These are phyloP conservation scores for Chiloscyllium plagiosum DNA, from an alignment of 2,113 vertebrate genomes.

Conservation along the genomic window DNA sequence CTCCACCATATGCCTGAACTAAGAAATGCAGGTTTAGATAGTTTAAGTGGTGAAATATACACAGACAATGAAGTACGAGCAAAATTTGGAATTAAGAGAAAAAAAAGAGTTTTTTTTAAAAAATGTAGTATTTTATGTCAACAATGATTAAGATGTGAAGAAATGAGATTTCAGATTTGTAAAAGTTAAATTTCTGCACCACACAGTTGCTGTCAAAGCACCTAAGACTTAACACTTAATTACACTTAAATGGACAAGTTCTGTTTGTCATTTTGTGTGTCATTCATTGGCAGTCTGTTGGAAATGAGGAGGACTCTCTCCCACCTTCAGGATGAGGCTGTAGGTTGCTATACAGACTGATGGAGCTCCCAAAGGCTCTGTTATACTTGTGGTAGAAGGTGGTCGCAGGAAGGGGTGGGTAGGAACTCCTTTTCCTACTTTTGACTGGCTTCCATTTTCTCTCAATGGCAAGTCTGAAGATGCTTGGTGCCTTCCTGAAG, in stretches of 20 bases:
- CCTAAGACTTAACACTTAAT: not conserved
- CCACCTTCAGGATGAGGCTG: too few species aligned
- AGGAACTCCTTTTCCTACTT: too few species aligned
- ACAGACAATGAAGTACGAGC: not conserved
- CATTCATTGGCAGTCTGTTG: too few species aligned
- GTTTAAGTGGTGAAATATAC: not conserved
- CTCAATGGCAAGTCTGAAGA: too few species aligned
- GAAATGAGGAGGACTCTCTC: too few species aligned
- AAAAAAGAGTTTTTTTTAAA: too few species aligned
- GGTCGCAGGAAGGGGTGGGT: too few species aligned
- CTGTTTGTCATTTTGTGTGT: not conserved
- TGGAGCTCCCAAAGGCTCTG: too few species aligned
- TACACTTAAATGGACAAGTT: not conserved
- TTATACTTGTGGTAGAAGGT: too few species aligned
- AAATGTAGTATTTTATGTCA: not conserved
- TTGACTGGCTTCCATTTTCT: too few species aligned
- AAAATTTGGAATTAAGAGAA: not conserved
- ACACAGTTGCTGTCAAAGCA: not conserved
- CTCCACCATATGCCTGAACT: not conserved
- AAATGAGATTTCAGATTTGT: not conserved
- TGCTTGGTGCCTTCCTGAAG: too few species aligned
- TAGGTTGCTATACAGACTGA: too few species aligned
- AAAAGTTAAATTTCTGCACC: not conserved
- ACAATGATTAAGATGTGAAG: not conserved
- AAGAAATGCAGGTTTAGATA: not conserved